Evolutionary conservation across 2,113 vertebrate genomes (phyloP).

Genomic region (Todiramphus saurophagus): DNA sequence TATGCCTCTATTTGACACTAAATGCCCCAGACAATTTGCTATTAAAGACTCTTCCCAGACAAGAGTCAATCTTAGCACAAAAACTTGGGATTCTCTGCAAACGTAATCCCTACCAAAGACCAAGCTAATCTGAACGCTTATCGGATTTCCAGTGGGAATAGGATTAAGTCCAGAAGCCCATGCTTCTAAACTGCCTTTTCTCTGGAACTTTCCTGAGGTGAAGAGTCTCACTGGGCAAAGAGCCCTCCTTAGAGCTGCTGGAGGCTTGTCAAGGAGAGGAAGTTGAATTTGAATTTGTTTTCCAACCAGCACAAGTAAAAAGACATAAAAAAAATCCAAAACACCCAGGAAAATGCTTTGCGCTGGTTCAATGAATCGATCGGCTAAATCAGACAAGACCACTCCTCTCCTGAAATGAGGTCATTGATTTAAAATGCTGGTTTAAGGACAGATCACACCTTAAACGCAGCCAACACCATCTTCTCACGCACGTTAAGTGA

Average conservation of each 20-base stretch:
- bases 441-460: not conserved
- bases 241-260: not conserved
- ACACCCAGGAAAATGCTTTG: not conserved
- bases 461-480: not conserved
- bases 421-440: not conserved
- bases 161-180: not conserved
- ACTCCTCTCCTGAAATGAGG: not conserved
- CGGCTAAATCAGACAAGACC: not conserved
- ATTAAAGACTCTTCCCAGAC: not conserved
- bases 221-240: not conserved
- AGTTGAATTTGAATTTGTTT: not conserved
- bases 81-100: not conserved
- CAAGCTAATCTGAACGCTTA: not conserved
- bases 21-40: not conserved
- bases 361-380: not conserved
- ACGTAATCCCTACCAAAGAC: not conserved
- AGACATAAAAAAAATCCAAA: fast-evolving
- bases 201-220: not conserved
- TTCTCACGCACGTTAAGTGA: not conserved
- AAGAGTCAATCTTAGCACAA: not conserved
- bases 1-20: not conserved
- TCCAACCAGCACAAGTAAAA: not conserved
- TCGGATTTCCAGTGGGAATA: slow-evolving; percentile 13
- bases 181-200: not conserved
- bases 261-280: not conserved